A percentile compares a stretch with the other conserved stretches of the same genome.
phyloP scores from a whole-genome alignment of 2,797 vertebrate species.

The Enteromius paludinosus region DNA sequence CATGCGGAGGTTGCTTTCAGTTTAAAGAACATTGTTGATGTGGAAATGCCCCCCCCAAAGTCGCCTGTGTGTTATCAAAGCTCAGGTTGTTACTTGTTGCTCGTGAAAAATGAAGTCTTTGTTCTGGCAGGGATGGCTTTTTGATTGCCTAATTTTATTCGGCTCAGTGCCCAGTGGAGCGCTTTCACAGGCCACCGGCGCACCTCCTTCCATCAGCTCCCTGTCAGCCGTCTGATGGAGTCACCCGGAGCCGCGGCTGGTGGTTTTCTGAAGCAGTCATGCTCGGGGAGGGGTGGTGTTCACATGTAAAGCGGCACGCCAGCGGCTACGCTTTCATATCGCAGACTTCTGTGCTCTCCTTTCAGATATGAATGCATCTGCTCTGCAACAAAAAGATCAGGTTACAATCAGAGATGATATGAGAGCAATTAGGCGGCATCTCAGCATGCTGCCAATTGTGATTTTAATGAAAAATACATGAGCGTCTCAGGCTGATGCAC shows the following conservation, averaged over 20 bases:
- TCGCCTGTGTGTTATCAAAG: constrained; percentile 1
- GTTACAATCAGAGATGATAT: neutral
- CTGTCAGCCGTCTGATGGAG: neutral
- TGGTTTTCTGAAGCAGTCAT: neutral
- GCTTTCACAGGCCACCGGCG: neutral
- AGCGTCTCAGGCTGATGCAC: neutral
- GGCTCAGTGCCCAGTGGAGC: constrained; percentile 9
- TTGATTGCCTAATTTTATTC: constrained; percentile 31
- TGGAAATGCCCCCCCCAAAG: neutral
- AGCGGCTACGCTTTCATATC: constrained; percentile 17
- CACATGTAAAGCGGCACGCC: neutral
- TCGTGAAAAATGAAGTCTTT: constrained; percentile 19
- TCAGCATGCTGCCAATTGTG: constrained; percentile 21
- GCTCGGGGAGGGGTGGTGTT: neutral
- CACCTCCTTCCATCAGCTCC: neutral
- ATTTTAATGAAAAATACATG: constrained; percentile 39
- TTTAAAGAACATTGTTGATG: neutral
- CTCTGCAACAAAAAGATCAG: neutral
- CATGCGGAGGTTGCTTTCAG: neutral
- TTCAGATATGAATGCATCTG: neutral
- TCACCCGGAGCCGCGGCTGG: neutral
- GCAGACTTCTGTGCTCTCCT: too few species aligned
- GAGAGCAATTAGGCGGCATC: constrained; percentile 28
- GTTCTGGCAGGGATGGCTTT: constrained; percentile 11
- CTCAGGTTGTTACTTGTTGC: constrained; percentile 27